A percentile compares a stretch with the other conserved stretches of the same genome.
These are phyloP conservation scores for Cossypha dichroa DNA, from an alignment of 2,797 vertebrate genomes.

Conservation along the genomic window DNA sequence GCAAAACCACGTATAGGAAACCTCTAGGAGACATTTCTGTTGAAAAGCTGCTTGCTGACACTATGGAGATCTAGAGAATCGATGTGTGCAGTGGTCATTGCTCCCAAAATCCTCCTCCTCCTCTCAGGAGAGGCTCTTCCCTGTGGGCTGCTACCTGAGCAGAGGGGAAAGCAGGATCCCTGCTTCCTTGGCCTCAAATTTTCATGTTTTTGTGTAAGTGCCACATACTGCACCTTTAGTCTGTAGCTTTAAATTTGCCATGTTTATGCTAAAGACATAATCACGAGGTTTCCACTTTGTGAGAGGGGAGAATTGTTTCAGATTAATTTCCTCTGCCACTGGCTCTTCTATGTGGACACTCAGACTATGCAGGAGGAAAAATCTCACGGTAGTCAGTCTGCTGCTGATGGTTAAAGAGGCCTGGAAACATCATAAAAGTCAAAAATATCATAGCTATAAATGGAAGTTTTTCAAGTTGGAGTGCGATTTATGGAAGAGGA, in stretches of 20 bases:
- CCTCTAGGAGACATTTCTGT: background rate
- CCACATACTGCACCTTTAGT: background rate
- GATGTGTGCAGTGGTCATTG: background rate
- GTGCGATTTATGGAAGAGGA: slow-evolving; percentile 22
- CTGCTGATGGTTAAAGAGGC: background rate
- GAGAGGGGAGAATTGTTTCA: background rate
- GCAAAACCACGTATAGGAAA: background rate
- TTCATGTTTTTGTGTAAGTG: background rate
- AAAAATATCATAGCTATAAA: slow-evolving; percentile 49
- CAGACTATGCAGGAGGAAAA: background rate
- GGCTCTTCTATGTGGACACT: background rate
- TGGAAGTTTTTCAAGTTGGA: slow-evolving; percentile 10
- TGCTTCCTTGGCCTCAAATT: background rate
- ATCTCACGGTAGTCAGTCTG: background rate
- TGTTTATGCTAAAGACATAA: background rate
- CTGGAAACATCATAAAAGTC: slow-evolving; percentile 41
- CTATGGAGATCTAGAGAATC: too few species aligned
- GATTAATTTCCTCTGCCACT: background rate
- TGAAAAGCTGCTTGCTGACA: background rate
- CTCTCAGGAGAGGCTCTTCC: background rate
- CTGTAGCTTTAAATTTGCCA: background rate
- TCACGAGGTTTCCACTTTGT: background rate
- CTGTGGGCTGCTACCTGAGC: background rate
- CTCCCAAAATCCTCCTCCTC: accelerated
- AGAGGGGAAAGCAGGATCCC: background rate